Evolutionary conservation across 37 sponge, comb jelly and placozoan genomes (phyloP).

Genomic region (Chondrilla cf. caribensis): DNA sequence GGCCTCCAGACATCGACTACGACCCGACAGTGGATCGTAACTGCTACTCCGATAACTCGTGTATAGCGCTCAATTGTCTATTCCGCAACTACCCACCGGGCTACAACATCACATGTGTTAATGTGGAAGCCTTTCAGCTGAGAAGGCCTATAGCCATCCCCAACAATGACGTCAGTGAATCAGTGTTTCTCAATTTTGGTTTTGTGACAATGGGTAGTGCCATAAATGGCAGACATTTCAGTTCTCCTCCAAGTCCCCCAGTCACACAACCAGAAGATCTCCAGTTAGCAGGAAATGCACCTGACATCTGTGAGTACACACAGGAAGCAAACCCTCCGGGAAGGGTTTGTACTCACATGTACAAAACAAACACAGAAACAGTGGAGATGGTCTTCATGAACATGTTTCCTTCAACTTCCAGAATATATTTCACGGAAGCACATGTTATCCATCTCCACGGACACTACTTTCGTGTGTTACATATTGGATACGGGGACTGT

Average conservation of each 20-base stretch:
- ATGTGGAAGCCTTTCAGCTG: conserved; percentile 24
- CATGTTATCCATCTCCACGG: conserved; percentile 57
- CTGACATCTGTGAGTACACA: background rate
- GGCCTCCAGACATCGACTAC: conserved; percentile 20
- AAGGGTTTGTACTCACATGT: background rate
- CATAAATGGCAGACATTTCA: conserved; percentile 44
- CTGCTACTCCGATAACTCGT: background rate
- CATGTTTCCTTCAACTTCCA: too few relatives aligned
- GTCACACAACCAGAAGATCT: conserved; percentile 17
- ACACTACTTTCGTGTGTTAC: conserved; percentile 38
- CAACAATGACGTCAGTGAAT: conserved; percentile 19
- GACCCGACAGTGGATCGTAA: conserved; percentile 1
- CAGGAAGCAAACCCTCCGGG: background rate
- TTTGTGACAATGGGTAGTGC: conserved; percentile 15
- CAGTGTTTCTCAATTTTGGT: conserved; percentile 44
- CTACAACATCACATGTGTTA: conserved; percentile 36
- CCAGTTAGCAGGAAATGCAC: too few relatives aligned
- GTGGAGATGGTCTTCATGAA: background rate
- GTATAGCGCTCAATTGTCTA: conserved; percentile 58
- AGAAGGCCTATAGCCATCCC: background rate
- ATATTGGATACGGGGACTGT: conserved; percentile 23
- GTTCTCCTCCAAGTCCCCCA: conserved; percentile 15
- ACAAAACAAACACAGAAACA: background rate
- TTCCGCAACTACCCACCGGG: conserved; percentile 34
- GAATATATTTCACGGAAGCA: too few relatives aligned